These are phyloP conservation scores for Copidosoma floridanum DNA, from an alignment of 1,140 invertebrate genomes.

Conservation along the genomic window DNA sequence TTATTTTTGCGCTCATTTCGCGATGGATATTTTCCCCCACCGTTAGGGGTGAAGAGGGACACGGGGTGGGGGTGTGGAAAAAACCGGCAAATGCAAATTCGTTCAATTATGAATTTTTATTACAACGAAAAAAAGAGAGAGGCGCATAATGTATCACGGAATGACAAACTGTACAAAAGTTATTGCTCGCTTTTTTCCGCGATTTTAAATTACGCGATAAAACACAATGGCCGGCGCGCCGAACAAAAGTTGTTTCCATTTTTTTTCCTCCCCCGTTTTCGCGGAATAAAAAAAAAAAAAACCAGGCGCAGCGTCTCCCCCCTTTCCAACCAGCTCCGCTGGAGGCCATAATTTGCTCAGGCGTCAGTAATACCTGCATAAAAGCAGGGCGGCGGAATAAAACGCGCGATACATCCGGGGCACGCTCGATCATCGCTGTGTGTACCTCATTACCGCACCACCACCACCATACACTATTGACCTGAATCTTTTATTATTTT, in stretches of 20 bases:
- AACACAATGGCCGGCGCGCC: slow-evolving; percentile 21
- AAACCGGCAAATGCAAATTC: slow-evolving; percentile 16
- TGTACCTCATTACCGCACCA: slow-evolving; percentile 47
- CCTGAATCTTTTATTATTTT: slow-evolving; percentile 49
- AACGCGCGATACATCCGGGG: slow-evolving; percentile 18
- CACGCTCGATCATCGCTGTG: slow-evolving; percentile 39
- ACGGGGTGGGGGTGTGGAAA: not conserved
- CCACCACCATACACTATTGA: slow-evolving; percentile 42
- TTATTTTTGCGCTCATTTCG: slow-evolving; percentile 18
- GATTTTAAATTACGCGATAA: slow-evolving; percentile 29
- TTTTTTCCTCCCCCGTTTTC: not conserved
- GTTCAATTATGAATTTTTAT: slow-evolving; percentile 27
- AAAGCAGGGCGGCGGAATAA: slow-evolving; percentile 3
- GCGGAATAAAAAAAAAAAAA: slow-evolving; percentile 9
- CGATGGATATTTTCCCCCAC: not conserved
- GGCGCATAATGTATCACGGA: slow-evolving; percentile 24
- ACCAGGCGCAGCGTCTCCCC: too few species aligned
- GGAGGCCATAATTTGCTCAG: slow-evolving; percentile 24
- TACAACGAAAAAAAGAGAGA: not conserved
- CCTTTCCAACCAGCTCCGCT: too few species aligned
- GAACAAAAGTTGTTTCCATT: slow-evolving; percentile 22
- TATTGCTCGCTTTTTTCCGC: slow-evolving; percentile 23
- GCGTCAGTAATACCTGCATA: too few species aligned
- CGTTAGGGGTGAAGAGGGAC: too few species aligned
- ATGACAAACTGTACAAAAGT: slow-evolving; percentile 29